Conservation (phyloP, 2,113 vertebrate species). For the Formicarius rufipectus region DNA sequence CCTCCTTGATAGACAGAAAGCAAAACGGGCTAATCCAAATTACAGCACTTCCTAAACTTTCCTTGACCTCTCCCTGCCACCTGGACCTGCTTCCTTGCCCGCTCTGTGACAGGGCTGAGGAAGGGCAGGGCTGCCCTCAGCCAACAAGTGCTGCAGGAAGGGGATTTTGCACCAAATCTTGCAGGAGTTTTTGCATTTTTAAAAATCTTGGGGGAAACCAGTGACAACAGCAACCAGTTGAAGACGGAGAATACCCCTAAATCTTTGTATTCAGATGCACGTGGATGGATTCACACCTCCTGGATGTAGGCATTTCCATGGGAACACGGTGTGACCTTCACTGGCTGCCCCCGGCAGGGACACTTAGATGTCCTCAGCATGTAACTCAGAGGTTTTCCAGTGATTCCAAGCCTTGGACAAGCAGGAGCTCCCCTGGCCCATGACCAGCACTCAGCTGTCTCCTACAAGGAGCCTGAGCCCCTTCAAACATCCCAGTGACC, state of each 20-base stretch:
- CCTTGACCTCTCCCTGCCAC: not conserved
- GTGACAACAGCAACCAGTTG: accelerated
- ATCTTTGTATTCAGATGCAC: not conserved
- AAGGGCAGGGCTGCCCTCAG: not conserved
- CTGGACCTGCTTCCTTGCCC: accelerated
- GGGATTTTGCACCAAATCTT: not conserved
- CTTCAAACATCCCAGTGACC: not conserved
- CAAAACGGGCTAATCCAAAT: not conserved
- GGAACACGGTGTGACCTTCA: accelerated
- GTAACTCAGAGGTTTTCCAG: not conserved
- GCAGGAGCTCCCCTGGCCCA: not conserved
- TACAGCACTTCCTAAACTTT: not conserved
- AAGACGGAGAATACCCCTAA: not conserved
- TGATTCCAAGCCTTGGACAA: accelerated
- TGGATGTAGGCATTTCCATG: accelerated
- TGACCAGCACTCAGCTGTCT: not conserved
- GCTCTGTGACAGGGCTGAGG: not conserved
- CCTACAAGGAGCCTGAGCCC: not conserved
- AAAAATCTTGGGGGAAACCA: not conserved
- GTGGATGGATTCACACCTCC: not conserved
- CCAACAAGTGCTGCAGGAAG: not conserved
- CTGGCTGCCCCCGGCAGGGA: not conserved
- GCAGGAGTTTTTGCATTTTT: not conserved
- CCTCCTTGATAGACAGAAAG: not conserved
- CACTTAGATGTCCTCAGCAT: not conserved